Percentiles rank a stretch among this genome's conserved stretches.
Conservation (phyloP, 2,113 vertebrate genomes). For the Clupea harengus region DNA sequence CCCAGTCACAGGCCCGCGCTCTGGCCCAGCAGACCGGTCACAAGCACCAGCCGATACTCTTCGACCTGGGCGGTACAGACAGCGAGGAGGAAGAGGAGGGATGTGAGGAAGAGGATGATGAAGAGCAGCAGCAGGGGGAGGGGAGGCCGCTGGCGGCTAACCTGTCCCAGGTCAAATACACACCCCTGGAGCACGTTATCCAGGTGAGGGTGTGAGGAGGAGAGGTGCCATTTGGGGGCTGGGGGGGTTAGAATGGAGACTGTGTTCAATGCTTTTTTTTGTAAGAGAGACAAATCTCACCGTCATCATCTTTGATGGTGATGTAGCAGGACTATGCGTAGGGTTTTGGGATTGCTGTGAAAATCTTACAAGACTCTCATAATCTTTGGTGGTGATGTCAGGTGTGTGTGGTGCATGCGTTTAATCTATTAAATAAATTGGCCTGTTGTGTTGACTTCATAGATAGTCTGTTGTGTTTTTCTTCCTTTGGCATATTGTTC, state of each 20-base stretch:
- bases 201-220: constrained; percentile 55
- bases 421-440: too few relatives aligned
- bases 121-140: constrained; percentile 43
- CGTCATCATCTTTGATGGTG: too few relatives aligned
- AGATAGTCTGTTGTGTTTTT: neutral
- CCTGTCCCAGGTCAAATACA: constrained; percentile 46
- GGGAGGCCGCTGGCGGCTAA: constrained; percentile 36
- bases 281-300: neutral
- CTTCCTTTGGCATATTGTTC: neutral
- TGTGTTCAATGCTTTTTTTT: neutral
- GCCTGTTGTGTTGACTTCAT: too few relatives aligned
- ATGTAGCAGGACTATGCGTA: too few relatives aligned
- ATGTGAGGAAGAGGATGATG: constrained; percentile 48
- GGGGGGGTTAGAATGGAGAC: too few relatives aligned
- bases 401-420: too few relatives aligned
- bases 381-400: too few relatives aligned
- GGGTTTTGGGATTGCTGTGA: too few relatives aligned
- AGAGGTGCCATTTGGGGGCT: neutral
- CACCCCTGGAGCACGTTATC: constrained; percentile 67
- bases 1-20: constrained; percentile 62
- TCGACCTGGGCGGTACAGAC: constrained; percentile 76
- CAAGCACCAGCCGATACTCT: constrained; percentile 67
- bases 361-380: too few relatives aligned
- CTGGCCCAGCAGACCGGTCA: constrained; percentile 43
- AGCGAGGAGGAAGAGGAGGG: constrained; percentile 71